phyloP scores from a whole-genome alignment of 2,797 vertebrate genomes.

The Danio kyathit region DNA sequence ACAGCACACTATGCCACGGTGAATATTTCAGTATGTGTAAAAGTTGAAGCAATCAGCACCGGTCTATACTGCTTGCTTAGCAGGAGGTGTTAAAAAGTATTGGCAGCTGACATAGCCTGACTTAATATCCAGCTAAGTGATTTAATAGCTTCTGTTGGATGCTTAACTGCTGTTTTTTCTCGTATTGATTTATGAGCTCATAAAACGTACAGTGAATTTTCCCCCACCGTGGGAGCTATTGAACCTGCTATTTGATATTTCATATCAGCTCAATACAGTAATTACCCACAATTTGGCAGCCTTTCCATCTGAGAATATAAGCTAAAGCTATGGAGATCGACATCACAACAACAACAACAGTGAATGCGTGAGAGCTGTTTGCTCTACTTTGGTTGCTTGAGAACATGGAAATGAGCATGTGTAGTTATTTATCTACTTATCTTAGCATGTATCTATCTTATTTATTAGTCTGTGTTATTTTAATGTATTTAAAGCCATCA shows the following conservation, averaged over 20 bases:
- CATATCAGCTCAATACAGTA: constrained; percentile 67
- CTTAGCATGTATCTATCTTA: no score
- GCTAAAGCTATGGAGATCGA: constrained; percentile 18
- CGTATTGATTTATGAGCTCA: constrained; percentile 72
- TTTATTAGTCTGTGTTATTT: neutral
- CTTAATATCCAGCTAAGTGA: constrained; percentile 69
- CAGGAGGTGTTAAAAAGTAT: constrained; percentile 67
- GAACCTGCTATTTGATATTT: constrained; percentile 69
- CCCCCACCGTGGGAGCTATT: constrained; percentile 65
- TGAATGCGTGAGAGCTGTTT: constrained; percentile 3
- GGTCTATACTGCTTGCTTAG: constrained; percentile 63
- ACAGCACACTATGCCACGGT: constrained; percentile 35
- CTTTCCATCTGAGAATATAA: constrained; percentile 38
- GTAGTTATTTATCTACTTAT: neutral
- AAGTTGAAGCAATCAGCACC: constrained; percentile 63
- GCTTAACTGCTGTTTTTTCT: constrained; percentile 65
- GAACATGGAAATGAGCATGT: neutral
- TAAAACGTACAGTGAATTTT: constrained; percentile 66
- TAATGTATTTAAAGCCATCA: neutral
- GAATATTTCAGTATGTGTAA: constrained; percentile 64
- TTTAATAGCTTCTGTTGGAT: constrained; percentile 68
- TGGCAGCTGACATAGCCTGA: constrained; percentile 66
- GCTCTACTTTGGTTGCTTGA: neutral
- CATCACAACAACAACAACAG: constrained; percentile 2
- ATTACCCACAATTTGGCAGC: constrained; percentile 67